Evolutionary conservation across 2,113 vertebrate species (phyloP), one percentile per base, ranked within the genome.

Genomic region (Rhinolophus sinicus): DNA sequence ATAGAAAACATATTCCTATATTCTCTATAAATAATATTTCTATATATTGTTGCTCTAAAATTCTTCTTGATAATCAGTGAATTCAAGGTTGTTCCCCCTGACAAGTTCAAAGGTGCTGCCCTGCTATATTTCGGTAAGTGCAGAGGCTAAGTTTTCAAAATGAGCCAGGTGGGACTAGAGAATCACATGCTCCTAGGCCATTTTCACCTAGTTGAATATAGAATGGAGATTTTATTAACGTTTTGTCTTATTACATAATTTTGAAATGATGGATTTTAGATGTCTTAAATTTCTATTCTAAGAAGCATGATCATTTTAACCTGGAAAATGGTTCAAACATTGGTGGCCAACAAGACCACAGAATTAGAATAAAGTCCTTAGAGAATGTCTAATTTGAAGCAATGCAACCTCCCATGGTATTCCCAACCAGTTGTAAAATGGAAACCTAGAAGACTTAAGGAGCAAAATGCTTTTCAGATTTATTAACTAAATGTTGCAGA

Each of bases 401-500:
- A 76, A 60, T 44, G 38, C 11, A n/a, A 89, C 22, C 54, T 88
- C 33, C 21, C 26, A 0, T 60, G 90, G 73, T 12, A 56, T 26
- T 93, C 72, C 81, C 52, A 73, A 92, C 40, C 28, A 18, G 7
- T 52, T 93, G 5, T 50, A 94, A 89, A 65, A 77, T 35, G 22
- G 16, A 94, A 95, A 90, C 24, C 33, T 93, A 50, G 65, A 80
- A 21, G 84, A 87, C 3, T 72, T 9, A 94, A 72, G 64, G 44
- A 65, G 11, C 26, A 9, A 96, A 94, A 93, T 83, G 85, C 12
- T 75, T 88, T 94, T 90, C 2, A 16, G 47, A 33, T 91, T 96
- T 96, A 97, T 89, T 97, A 92, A 80, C 69, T 94, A 47, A 93
- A 93, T 90, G 56, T 56, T 93, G 67, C 38, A 38, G 58, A 91